These are phyloP conservation scores for Lutraria rhynchaena DNA, from an alignment of 1,140 invertebrate genomes.

Conservation along the genomic window DNA sequence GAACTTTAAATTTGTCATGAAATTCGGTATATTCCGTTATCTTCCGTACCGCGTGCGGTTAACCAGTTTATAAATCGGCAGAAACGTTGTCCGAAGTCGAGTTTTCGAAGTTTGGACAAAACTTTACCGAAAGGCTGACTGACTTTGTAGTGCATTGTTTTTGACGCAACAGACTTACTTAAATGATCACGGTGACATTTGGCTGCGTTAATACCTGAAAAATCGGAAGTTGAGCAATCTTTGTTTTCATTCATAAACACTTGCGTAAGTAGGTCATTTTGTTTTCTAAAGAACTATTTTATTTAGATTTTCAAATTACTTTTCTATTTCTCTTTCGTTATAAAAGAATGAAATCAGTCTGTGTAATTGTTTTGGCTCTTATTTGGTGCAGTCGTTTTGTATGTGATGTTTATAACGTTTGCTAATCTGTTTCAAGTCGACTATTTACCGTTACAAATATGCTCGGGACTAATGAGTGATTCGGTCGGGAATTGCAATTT, in stretches of 20 bases:
- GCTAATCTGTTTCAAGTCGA: neutral
- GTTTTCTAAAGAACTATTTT: constrained; percentile 9
- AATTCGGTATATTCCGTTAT: no score
- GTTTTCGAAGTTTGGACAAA: constrained; percentile 53
- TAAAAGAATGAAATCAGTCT: neutral
- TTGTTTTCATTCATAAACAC: constrained; percentile 20
- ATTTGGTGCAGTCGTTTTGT: neutral
- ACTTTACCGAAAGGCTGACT: constrained; percentile 12
- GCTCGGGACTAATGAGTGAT: neutral
- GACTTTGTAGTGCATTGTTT: neutral
- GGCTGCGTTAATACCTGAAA: neutral
- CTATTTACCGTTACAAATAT: neutral
- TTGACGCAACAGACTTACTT: neutral
- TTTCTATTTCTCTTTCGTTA: neutral
- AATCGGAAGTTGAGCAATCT: neutral
- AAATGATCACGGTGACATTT: neutral
- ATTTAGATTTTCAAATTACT: neutral
- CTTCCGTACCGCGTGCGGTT: no score
- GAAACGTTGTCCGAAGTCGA: constrained; percentile 55
- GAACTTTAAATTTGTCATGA: no score
- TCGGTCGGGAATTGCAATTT: neutral
- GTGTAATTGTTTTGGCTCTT: neutral
- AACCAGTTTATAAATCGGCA: constrained; percentile 18
- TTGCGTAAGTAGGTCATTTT: constrained; percentile 34
- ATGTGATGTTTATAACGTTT: neutral